Base-by-base conservation (phyloP, 2,888 invertebrate genomes). In the Eristalis intricaria region DNA sequence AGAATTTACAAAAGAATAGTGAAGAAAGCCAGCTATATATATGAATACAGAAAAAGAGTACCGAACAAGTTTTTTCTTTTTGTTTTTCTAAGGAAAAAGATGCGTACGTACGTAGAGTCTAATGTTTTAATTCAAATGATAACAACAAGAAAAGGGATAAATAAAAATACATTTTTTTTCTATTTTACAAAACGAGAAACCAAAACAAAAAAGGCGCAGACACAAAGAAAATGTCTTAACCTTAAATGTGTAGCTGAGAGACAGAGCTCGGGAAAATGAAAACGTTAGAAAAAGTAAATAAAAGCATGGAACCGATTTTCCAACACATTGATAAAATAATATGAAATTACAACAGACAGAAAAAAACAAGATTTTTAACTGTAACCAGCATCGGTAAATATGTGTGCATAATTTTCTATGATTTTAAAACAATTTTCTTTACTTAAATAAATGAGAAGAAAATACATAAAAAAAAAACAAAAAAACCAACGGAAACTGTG, bases 71-170 rank as follows among this genome's bases (percentile, higher is more conserved):
- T 81, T 58, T 63, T 66, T 68, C 32, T 32, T 32, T 29, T 5
- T 29, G 29, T 87, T 73, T 78, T 38, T 70, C 56, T 65, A 29
- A 58, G 56, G 4, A 60, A 50, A 19, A 60, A 60, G 50, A 83
- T 65, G 79, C 78, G 86, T 78, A 70, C 70, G 70, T 75, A 76
- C 76, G 71, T 84, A 84, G 50, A 50, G 50, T 50, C 63, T 89
- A 91, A 90, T 90, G 90, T 89, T 89, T 91, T 19, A 89, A 89
- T 91, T 90, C 19, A 50, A 90, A 89, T 90, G 86, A 89, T 84
- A 84, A 84, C 66, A 58, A 75, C 70, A 60, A 73, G 38, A 71
- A 73, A 26, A 84, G 75, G 89, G 87, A 89, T 32, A 29, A 60
- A 75, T 73, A 84, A 78, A 78, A 88, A 86, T 66, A 77, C 83